Conservation (phyloP, 2,888 invertebrate genomes). For the Nephrotoma guestfalica region DNA sequence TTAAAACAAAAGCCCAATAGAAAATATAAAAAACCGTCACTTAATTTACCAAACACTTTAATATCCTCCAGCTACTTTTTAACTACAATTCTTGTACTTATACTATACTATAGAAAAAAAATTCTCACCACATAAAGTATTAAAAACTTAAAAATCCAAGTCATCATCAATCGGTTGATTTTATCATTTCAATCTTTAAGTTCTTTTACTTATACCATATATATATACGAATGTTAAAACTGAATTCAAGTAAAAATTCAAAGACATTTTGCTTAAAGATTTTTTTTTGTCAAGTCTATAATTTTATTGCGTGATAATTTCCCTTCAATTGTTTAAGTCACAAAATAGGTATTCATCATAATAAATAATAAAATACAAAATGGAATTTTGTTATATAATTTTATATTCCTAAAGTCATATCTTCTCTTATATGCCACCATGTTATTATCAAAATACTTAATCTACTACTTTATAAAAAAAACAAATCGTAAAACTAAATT, state of each 20-base stretch:
- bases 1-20: background rate
- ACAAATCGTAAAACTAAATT: background rate
- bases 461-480: background rate
- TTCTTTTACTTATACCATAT: background rate
- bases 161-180: background rate
- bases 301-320: background rate
- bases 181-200: background rate
- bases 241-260: background rate
- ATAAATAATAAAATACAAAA: background rate
- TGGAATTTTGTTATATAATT: background rate
- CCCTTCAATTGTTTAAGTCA: background rate
- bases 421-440: background rate
- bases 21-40: background rate
- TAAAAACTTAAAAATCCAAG: background rate
- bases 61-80: background rate
- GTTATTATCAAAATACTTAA: background rate
- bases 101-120: background rate
- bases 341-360: background rate
- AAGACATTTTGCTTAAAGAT: background rate
- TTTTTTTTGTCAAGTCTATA: background rate
- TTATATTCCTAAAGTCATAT: background rate
- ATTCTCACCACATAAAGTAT: background rate
- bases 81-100: background rate
- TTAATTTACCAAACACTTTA: background rate
- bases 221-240: background rate